phyloP scores from a whole-genome alignment of 2,797 vertebrate species.

The Pitangus sulphuratus region DNA sequence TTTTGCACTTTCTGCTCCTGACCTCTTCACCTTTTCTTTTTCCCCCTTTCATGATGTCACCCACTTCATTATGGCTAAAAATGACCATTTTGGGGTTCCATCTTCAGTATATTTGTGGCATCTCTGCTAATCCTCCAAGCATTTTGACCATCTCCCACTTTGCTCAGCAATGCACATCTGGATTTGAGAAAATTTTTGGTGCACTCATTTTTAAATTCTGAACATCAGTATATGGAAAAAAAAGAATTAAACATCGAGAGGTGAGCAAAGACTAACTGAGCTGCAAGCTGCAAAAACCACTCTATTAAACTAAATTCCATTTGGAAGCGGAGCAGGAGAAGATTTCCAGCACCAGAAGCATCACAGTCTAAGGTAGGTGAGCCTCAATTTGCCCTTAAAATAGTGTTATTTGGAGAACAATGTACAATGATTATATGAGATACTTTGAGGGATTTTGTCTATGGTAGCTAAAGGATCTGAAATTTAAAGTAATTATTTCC shows the following conservation, averaged over 20 bases:
- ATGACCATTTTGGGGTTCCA: background rate
- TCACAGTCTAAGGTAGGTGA: background rate
- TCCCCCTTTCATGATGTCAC: background rate
- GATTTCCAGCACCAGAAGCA: background rate
- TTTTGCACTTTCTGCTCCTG: background rate
- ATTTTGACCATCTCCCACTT: background rate
- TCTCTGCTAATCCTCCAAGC: background rate
- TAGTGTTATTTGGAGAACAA: fast-evolving
- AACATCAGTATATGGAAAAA: background rate
- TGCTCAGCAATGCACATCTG: background rate
- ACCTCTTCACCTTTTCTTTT: background rate
- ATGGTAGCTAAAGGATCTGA: background rate
- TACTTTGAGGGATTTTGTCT: background rate
- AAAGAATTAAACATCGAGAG: background rate
- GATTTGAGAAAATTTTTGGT: background rate
- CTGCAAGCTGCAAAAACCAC: background rate
- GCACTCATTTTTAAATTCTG: background rate
- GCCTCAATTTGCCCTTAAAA: background rate
- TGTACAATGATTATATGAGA: background rate
- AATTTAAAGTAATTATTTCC: background rate
- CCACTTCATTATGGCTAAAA: background rate
- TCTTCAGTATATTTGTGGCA: background rate
- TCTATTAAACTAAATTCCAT: background rate
- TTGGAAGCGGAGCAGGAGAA: background rate
- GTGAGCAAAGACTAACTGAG: background rate